Conservation (phyloP, 37 sponge, comb jelly and placozoan species). For the Aphrocallistes beatrix region DNA sequence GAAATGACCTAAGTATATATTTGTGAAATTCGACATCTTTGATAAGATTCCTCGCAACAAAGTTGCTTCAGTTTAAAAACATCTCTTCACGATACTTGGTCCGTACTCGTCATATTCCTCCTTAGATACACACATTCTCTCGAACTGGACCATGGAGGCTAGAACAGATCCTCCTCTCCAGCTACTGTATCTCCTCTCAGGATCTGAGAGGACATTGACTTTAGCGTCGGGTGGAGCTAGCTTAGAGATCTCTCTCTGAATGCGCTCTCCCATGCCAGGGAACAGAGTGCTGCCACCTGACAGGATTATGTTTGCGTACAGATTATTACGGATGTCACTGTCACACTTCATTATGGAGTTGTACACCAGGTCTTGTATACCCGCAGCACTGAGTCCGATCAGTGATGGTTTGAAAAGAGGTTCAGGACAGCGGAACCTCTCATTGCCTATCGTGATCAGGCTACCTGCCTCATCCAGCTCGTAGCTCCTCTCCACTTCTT, state of each 20-base stretch:
- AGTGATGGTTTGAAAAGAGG: constrained; percentile 33
- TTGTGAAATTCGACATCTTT: too few relatives aligned
- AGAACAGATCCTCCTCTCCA: constrained; percentile 51
- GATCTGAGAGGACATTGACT: constrained; percentile 44
- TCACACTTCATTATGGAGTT: constrained; percentile 39
- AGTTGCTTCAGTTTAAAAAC: too few relatives aligned
- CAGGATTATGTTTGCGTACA: constrained; percentile 28
- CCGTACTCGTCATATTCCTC: constrained; percentile 46
- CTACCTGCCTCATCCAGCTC: constrained; percentile 34
- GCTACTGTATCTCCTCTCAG: constrained; percentile 42
- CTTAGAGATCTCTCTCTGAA: constrained; percentile 45
- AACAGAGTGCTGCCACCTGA: constrained; percentile 36
- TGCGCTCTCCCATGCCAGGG: constrained; percentile 45
- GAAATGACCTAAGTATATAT: too few relatives aligned
- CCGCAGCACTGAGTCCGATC: constrained; percentile 19
- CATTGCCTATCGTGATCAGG: constrained; percentile 29
- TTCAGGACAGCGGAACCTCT: constrained; percentile 30
- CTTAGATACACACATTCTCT: constrained; percentile 41
- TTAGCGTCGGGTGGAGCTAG: constrained; percentile 37
- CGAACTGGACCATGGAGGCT: constrained; percentile 35
- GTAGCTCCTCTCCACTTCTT: constrained; percentile 35
- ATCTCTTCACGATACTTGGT: constrained; percentile 19
- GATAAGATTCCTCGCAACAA: too few relatives aligned
- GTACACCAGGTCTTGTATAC: constrained; percentile 31
- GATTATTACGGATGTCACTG: constrained; percentile 24